Evolutionary conservation across 2,797 vertebrate genomes (phyloP).

Genomic region (Chrysocyon brachyurus): DNA sequence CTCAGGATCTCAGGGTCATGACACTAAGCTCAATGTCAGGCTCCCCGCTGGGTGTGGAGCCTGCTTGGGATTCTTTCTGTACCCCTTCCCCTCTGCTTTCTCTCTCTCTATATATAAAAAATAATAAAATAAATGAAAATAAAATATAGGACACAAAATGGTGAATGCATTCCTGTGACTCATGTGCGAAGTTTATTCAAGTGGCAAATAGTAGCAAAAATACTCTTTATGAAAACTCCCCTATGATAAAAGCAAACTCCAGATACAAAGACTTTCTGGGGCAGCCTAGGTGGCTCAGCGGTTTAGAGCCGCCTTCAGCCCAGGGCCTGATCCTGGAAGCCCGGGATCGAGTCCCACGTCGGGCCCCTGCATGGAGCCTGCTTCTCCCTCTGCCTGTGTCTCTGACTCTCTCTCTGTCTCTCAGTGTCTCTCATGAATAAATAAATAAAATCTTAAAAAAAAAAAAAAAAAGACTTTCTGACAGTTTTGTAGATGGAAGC

Average conservation of each 20-base stretch:
- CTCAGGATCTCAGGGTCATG: neutral
- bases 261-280: neutral
- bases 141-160: neutral
- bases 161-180: conserved; percentile 37
- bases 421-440: no score
- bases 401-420: no score
- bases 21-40: neutral
- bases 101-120: neutral
- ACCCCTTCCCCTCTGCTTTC: neutral
- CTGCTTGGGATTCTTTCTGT: neutral
- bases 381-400: no score
- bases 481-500: neutral
- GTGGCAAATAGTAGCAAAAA: neutral
- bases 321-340: no score
- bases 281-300: no score
- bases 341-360: no score
- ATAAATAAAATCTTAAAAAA: no score
- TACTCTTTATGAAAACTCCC: conserved; percentile 27
- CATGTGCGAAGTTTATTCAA: conserved; percentile 29
- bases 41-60: neutral
- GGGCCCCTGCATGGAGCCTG: no score
- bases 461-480: neutral
- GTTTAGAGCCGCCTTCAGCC: no score
- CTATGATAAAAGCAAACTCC: neutral
- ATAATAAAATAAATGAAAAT: neutral